phyloP scores from a whole-genome alignment of 2,113 vertebrate species.

The Athene noctua region DNA sequence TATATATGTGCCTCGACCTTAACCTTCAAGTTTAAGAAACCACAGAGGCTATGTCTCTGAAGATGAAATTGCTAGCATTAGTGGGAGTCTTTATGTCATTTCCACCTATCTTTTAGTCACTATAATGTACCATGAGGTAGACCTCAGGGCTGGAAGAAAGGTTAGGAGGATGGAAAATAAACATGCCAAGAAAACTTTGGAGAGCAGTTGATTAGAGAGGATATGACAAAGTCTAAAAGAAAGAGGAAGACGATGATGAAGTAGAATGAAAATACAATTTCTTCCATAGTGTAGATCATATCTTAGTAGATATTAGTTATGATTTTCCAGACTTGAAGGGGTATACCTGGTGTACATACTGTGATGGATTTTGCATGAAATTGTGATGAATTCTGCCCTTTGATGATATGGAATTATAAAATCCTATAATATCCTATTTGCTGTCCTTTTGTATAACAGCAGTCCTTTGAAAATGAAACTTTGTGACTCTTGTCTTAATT shows the following conservation, averaged over 20 bases:
- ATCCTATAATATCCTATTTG: background rate
- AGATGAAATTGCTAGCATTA: background rate
- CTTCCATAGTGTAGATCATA: background rate
- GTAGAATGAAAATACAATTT: background rate
- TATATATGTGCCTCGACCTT: rapidly evolving
- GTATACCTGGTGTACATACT: background rate
- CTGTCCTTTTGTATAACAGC: background rate
- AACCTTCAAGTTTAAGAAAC: background rate
- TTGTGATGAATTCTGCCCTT: background rate
- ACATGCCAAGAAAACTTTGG: background rate
- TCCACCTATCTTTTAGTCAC: background rate
- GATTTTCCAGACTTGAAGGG: background rate
- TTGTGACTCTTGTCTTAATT: background rate
- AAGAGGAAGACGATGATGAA: background rate
- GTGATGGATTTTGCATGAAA: background rate
- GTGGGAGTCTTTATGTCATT: background rate
- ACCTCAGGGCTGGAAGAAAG: background rate
- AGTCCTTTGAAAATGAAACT: background rate
- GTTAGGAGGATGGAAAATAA: background rate
- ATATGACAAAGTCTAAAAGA: background rate
- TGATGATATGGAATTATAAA: background rate
- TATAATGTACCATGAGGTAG: rapidly evolving
- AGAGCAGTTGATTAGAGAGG: background rate
- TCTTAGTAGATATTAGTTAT: background rate
- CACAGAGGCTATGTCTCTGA: background rate